phyloP scores from a whole-genome alignment of 2,797 vertebrate genomes.

The Brotula barbata region DNA sequence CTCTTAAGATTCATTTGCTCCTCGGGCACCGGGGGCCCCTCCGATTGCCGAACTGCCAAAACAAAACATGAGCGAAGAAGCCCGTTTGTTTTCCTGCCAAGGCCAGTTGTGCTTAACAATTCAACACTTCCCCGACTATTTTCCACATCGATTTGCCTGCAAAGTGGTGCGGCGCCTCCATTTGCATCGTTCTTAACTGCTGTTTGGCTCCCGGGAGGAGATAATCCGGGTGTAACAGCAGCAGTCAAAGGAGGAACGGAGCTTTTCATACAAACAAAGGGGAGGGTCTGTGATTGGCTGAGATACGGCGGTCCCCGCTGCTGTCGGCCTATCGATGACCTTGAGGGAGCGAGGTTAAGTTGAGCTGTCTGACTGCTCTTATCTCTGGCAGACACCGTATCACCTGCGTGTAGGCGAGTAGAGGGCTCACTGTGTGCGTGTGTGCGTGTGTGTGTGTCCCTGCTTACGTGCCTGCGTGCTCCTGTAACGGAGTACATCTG shows the following conservation, averaged over 20 bases:
- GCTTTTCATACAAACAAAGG: slow-evolving; percentile 38
- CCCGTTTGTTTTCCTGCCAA: not conserved
- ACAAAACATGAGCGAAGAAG: not conserved
- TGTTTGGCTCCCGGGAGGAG: slow-evolving; percentile 27
- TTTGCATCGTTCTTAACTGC: slow-evolving; percentile 54
- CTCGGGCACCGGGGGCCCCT: not conserved
- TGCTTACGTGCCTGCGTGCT: not conserved
- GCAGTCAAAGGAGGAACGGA: slow-evolving; percentile 51
- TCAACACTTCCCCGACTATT: not conserved
- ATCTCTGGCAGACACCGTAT: slow-evolving; percentile 50
- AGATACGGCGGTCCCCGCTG: slow-evolving; percentile 36
- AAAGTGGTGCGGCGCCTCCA: slow-evolving; percentile 1
- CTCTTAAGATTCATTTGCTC: not conserved
- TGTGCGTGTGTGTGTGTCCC: slow-evolving; percentile 6
- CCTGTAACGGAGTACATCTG: slow-evolving; percentile 18
- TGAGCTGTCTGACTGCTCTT: slow-evolving; percentile 47
- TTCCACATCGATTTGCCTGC: slow-evolving; percentile 21
- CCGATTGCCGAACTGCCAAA: slow-evolving; percentile 1
- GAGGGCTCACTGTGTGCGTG: slow-evolving; percentile 1
- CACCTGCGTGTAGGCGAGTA: slow-evolving; percentile 34
- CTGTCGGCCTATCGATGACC: slow-evolving; percentile 44
- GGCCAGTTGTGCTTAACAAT: not conserved
- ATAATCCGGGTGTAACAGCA: slow-evolving; percentile 43
- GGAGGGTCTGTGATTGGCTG: slow-evolving; percentile 44
- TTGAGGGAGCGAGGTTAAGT: slow-evolving; percentile 35